These are phyloP conservation scores for Colaptes auratus DNA, from an alignment of 2,113 vertebrate genomes.

Conservation along the genomic window DNA sequence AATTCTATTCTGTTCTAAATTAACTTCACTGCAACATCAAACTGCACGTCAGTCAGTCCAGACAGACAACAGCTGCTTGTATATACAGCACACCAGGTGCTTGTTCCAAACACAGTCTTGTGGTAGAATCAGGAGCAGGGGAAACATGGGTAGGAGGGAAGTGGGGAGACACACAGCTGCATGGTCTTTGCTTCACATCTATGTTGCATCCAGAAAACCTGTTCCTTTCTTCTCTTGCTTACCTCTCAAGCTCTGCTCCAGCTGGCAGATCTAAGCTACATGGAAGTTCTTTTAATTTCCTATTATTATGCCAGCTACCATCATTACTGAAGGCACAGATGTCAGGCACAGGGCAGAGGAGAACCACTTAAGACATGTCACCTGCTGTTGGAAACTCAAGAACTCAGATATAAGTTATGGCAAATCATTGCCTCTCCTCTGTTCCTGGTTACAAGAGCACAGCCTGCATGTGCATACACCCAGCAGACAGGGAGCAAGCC, in stretches of 20 bases:
- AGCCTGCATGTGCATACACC: background rate
- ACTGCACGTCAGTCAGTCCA: too few relatives aligned
- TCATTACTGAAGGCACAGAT: background rate
- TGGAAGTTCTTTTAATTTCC: background rate
- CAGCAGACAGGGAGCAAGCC: background rate
- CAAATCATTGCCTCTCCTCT: background rate
- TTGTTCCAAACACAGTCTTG: too few relatives aligned
- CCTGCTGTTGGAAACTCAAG: background rate
- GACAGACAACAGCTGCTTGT: too few relatives aligned
- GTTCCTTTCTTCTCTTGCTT: background rate
- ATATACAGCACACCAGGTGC: too few relatives aligned
- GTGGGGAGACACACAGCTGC: too few relatives aligned
- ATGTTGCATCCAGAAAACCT: background rate
- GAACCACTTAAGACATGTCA: background rate
- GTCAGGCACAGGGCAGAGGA: background rate
- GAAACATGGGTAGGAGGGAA: background rate
- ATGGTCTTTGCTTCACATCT: background rate
- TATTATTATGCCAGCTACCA: background rate
- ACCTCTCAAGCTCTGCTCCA: background rate
- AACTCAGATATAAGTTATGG: background rate
- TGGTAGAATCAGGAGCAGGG: too few relatives aligned
- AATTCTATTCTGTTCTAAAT: too few relatives aligned
- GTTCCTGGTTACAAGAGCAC: background rate
- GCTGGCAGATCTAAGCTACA: background rate
- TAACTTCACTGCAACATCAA: too few relatives aligned